Evolutionary conservation across 2,797 vertebrate genomes (phyloP).

Genomic region (Falco berigora): DNA sequence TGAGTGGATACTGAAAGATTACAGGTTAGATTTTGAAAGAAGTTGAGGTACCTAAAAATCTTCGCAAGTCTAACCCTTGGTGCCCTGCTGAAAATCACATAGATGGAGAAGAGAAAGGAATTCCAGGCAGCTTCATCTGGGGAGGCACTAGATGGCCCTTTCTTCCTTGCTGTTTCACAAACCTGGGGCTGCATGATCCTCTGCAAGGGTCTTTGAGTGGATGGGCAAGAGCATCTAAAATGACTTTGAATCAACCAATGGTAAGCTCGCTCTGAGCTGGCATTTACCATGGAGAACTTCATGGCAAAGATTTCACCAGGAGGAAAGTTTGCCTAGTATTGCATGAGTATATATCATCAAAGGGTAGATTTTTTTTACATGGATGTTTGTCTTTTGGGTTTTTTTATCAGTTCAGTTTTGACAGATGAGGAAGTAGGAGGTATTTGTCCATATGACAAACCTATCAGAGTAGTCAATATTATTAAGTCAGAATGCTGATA

Average conservation of each 20-base stretch:
- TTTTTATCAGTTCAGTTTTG: neutral
- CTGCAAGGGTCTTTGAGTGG: fast-evolving
- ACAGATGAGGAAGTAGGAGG: neutral
- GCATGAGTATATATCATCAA: neutral
- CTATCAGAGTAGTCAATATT: neutral
- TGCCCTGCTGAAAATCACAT: neutral
- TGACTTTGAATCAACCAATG: neutral
- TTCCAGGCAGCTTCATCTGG: neutral
- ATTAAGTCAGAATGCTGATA: neutral
- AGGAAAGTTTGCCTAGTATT: neutral
- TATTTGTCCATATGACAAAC: neutral
- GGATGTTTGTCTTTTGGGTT: neutral
- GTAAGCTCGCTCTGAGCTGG: neutral
- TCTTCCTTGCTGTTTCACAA: neutral
- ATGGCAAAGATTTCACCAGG: neutral
- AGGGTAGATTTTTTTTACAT: neutral
- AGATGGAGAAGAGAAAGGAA: neutral
- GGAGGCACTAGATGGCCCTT: neutral
- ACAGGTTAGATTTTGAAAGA: neutral
- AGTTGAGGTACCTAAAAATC: neutral
- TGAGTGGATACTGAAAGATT: neutral
- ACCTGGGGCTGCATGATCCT: neutral
- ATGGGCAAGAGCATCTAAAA: neutral
- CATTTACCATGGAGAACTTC: neutral
- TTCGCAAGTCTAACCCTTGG: neutral